A percentile compares a stretch with the other conserved stretches of the same genome.
Evolutionary conservation across 2,113 vertebrate genomes (phyloP).

Genomic region (Ailuropoda melanoleuca): DNA sequence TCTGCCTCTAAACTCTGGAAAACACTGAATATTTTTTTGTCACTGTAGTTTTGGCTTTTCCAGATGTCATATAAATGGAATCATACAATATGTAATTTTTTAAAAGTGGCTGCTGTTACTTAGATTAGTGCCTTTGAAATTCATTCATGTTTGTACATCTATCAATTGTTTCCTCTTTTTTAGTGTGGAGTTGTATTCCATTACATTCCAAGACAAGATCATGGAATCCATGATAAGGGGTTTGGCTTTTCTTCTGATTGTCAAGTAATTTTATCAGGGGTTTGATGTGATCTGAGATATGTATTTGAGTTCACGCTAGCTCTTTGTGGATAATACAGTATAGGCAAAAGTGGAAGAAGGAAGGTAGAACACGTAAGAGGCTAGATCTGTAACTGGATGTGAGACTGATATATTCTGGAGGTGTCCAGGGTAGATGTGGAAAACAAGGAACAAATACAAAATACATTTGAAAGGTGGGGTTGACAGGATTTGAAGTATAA

Average conservation of each 20-base stretch:
- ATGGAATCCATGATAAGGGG: background rate
- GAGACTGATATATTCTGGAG: background rate
- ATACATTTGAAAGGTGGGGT: background rate
- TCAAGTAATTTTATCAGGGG: background rate
- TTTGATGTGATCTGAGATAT: background rate
- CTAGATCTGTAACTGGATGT: too few species aligned
- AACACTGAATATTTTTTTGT: background rate
- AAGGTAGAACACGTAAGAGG: background rate
- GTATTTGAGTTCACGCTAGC: background rate
- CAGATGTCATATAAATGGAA: background rate
- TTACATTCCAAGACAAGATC: background rate
- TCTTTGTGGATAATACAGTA: background rate
- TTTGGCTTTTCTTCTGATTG: background rate
- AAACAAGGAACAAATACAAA: background rate
- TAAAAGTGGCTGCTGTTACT: background rate
- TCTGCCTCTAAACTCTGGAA: background rate
- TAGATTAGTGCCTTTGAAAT: background rate
- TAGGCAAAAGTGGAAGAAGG: background rate
- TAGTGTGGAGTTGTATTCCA: background rate
- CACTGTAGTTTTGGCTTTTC: background rate
- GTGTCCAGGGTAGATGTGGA: background rate
- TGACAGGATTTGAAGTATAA: background rate
- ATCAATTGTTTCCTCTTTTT: background rate
- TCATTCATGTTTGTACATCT: background rate
- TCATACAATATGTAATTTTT: background rate